These are phyloP conservation scores for Sinocyclocheilus rhinocerous DNA, from an alignment of 2,113 vertebrate genomes.

Conservation along the genomic window DNA sequence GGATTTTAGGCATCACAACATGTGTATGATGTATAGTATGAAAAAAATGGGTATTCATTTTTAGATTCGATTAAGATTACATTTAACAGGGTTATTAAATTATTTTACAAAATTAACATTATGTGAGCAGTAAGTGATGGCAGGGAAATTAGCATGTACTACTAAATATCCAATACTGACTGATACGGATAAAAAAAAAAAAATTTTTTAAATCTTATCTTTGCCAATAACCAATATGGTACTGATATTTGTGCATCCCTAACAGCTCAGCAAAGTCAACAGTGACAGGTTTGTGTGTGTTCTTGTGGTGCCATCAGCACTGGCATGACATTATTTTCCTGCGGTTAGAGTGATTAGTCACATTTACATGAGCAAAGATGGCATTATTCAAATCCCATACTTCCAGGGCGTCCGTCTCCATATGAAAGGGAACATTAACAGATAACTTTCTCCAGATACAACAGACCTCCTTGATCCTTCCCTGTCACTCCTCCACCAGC, in stretches of 20 bases:
- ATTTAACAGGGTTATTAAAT: not conserved
- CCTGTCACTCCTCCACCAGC: conserved; percentile 49
- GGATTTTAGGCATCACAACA: too few species aligned
- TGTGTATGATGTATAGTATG: too few species aligned
- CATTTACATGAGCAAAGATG: conserved; percentile 12
- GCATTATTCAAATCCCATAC: not conserved
- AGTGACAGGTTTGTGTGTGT: not conserved
- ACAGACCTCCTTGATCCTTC: conserved; percentile 14
- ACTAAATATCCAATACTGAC: not conserved
- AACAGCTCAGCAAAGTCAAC: not conserved
- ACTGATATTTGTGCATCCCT: not conserved
- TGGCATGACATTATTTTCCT: conserved; percentile 1
- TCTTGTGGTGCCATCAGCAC: not conserved
- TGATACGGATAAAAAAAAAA: not conserved
- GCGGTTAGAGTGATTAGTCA: not conserved
- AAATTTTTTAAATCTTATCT: not conserved
- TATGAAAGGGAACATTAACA: not conserved
- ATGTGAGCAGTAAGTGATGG: not conserved
- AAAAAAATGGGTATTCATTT: too few species aligned
- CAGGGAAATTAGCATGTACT: not conserved
- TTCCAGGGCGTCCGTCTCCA: not conserved
- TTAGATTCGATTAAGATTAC: not conserved
- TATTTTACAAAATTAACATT: not conserved
- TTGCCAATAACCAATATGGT: not conserved
- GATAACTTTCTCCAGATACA: not conserved